phyloP scores from a whole-genome alignment of 2,888 invertebrate genomes.

The Atethmia centrago region DNA sequence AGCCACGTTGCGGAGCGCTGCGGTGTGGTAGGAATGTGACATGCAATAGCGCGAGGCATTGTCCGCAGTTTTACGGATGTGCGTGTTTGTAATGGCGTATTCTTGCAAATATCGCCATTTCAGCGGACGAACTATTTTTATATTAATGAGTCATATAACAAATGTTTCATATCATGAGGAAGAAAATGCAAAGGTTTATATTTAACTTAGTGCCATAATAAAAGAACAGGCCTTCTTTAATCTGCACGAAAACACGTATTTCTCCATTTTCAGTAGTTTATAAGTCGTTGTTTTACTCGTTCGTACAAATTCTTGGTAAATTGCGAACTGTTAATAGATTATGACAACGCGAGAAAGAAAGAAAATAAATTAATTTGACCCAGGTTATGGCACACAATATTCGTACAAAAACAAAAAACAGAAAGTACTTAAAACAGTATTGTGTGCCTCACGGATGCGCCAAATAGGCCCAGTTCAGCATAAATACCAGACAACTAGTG shows the following conservation, averaged over 20 bases:
- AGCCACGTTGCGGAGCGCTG: background rate
- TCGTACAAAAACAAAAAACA: too few relatives aligned
- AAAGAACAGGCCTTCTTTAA: background rate
- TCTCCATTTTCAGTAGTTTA: background rate
- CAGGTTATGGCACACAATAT: too few relatives aligned
- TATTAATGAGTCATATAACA: slow-evolving; percentile 20
- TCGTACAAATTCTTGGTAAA: background rate
- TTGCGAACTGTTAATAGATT: background rate
- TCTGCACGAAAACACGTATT: background rate
- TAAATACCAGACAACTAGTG: too few relatives aligned
- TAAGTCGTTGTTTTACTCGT: background rate
- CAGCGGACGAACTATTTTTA: slow-evolving; percentile 29
- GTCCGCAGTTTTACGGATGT: slow-evolving; percentile 21
- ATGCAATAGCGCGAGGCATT: slow-evolving; percentile 2
- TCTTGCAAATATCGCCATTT: slow-evolving; percentile 54
- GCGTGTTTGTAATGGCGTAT: slow-evolving; percentile 57
- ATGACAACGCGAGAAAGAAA: too few relatives aligned
- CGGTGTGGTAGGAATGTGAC: background rate
- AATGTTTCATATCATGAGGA: slow-evolving; percentile 31
- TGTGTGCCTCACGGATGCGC: too few relatives aligned
- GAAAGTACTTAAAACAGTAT: too few relatives aligned
- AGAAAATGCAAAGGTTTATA: slow-evolving; percentile 16
- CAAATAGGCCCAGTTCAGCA: too few relatives aligned
- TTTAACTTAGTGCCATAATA: background rate
- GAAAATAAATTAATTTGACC: too few relatives aligned